Evolutionary conservation across 2,888 invertebrate genomes (phyloP).

Genomic region (Mayetiola destructor): DNA sequence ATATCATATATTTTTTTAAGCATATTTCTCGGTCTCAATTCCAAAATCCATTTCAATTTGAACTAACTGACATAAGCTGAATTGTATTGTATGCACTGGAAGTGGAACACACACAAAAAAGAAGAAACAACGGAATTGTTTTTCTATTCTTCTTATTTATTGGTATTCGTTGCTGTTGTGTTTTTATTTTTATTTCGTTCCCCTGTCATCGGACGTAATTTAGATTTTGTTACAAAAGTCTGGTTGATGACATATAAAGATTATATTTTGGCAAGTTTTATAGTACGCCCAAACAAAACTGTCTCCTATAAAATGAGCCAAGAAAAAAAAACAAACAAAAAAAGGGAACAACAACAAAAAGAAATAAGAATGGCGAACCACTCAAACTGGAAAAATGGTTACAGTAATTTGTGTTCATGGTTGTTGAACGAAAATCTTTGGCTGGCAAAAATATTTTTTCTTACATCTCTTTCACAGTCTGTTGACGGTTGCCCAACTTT

Average conservation of each 20-base stretch:
- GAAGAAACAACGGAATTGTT: too few relatives aligned
- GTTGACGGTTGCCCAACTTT: too few relatives aligned
- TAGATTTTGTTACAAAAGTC: slow-evolving; percentile 8
- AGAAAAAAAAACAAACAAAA: not conserved
- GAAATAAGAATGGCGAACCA: not conserved
- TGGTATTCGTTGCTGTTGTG: too few relatives aligned
- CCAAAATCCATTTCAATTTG: too few relatives aligned
- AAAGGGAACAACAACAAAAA: not conserved
- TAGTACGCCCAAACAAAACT: not conserved
- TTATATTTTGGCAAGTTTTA: slow-evolving; percentile 5
- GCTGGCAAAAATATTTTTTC: not conserved
- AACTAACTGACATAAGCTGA: too few relatives aligned
- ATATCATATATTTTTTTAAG: not conserved
- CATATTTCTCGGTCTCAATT: too few relatives aligned
- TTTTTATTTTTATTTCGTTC: too few relatives aligned
- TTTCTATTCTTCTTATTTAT: too few relatives aligned
- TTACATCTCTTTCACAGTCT: not conserved
- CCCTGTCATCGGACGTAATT: not conserved
- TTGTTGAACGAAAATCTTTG: not conserved
- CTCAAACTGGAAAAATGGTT: too few relatives aligned
- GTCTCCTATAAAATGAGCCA: not conserved
- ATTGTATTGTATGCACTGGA: too few relatives aligned
- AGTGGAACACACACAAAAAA: too few relatives aligned
- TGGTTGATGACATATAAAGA: slow-evolving; percentile 9
- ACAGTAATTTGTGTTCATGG: slow-evolving; percentile 9